Evolutionary conservation across 1,140 invertebrate genomes (phyloP).

Genomic region (Heliconius hewitsoni): DNA sequence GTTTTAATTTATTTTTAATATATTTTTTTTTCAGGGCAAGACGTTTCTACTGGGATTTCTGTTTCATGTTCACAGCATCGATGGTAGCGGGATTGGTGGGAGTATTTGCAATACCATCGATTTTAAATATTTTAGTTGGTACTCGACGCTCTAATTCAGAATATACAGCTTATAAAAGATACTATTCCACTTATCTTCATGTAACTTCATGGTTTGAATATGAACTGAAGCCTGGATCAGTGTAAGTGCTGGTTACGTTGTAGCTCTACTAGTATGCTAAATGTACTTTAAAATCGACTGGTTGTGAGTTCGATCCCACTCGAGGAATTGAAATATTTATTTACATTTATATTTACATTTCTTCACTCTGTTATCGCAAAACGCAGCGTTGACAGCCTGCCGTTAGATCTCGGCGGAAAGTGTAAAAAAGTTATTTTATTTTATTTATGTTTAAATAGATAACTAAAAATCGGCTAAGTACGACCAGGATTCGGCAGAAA

Average conservation of each 20-base stretch:
- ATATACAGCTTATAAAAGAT: slow-evolving; percentile 87
- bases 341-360: too few species aligned
- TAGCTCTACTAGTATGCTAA: background rate
- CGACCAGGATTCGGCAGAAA: too few species aligned
- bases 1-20: background rate
- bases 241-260: slow-evolving; percentile 67
- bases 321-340: too few species aligned
- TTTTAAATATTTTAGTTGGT: slow-evolving; percentile 84
- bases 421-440: too few species aligned
- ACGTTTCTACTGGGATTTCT: slow-evolving; percentile 83
- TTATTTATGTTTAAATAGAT: too few species aligned
- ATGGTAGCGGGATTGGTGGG: slow-evolving; percentile 84
- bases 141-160: slow-evolving; percentile 84
- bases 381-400: too few species aligned
- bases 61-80: slow-evolving; percentile 82
- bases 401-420: too few species aligned
- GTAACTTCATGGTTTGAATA: slow-evolving; percentile 88
- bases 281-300: too few species aligned
- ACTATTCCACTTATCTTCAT: slow-evolving; percentile 87
- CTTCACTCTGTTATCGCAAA: too few species aligned
- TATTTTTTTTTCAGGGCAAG: slow-evolving; percentile 82
- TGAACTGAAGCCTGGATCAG: slow-evolving; percentile 81
- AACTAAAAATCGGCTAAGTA: too few species aligned
- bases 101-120: slow-evolving; percentile 84
- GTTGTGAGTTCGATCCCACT: too few species aligned